phyloP scores from a whole-genome alignment of 1,140 invertebrate genomes.

The Aphidius ervi region DNA sequence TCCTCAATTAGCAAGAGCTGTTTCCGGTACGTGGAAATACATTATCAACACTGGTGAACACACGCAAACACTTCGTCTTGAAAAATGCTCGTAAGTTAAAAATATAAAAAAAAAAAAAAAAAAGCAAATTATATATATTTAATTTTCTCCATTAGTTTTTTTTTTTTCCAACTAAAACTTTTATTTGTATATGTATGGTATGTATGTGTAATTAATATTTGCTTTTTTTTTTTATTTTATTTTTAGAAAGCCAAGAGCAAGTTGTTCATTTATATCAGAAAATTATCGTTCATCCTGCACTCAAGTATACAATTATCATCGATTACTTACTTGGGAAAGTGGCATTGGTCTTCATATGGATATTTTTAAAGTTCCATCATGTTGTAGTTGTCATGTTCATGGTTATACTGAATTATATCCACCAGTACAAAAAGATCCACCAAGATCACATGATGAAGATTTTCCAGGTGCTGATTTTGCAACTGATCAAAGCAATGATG shows the following conservation, averaged over 20 bases:
- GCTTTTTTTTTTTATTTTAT: constrained; percentile 17
- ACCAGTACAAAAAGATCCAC: constrained; percentile 50
- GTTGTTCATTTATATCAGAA: constrained; percentile 74
- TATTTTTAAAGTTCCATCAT: constrained; percentile 81
- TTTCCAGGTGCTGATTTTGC: constrained; percentile 48
- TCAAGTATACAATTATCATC: constrained; percentile 83
- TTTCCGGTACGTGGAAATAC: constrained; percentile 79
- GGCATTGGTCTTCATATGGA: constrained; percentile 79
- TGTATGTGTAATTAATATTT: background rate
- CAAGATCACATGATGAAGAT: constrained; percentile 33
- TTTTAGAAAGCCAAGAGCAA: constrained; percentile 67
- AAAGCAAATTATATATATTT: background rate
- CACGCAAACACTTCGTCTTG: constrained; percentile 77
- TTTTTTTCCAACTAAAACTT: background rate
- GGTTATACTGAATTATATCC: constrained; percentile 67
- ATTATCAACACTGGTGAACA: constrained; percentile 84
- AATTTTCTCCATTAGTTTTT: constrained; percentile 12
- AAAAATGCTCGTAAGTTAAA: constrained; percentile 73
- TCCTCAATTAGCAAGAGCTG: constrained; percentile 76
- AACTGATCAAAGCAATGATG: constrained; percentile 34
- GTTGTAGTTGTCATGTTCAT: constrained; percentile 79
- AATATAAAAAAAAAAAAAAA: background rate
- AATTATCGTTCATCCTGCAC: constrained; percentile 77
- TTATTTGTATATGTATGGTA: no score
- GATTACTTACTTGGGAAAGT: constrained; percentile 80